Percentiles rank a stretch among this genome's conserved stretches.
Evolutionary conservation across 2,888 invertebrate species (phyloP).

Genomic region (Loripinus fragilis): DNA sequence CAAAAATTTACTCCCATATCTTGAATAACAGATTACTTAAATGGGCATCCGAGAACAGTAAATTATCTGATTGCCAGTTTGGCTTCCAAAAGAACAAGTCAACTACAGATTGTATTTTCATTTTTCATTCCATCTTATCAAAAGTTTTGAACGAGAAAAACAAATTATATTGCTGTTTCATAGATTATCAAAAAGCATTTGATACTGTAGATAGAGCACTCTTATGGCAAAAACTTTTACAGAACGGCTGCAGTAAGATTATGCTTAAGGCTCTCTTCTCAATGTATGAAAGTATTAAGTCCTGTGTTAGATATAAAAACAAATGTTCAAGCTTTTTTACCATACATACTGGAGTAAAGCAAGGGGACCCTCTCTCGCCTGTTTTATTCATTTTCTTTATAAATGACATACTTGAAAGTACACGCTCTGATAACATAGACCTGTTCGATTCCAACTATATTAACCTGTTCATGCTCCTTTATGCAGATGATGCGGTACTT

Average conservation of each 20-base stretch:
- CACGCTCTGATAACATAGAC: neutral
- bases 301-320: neutral
- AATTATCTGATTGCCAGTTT: slow-evolving; percentile 10
- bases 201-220: neutral
- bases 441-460: neutral
- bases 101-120: slow-evolving; percentile 22
- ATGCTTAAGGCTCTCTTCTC: slow-evolving; percentile 4
- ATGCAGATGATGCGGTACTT: neutral
- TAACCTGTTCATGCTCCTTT: slow-evolving; percentile 2
- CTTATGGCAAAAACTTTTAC: slow-evolving; percentile 18
- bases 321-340: slow-evolving; percentile 4
- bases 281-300: slow-evolving; percentile 14
- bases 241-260: neutral
- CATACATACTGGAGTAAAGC: neutral
- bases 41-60: neutral
- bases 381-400: neutral
- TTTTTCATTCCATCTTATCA: neutral
- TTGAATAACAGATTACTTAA: neutral
- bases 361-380: slow-evolving; percentile 8
- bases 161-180: neutral
- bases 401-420: slow-evolving; percentile 6
- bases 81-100: slow-evolving; percentile 26
- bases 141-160: neutral
- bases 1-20: too few relatives aligned
- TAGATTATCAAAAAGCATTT: too few relatives aligned